Percentiles rank a stretch among this genome's conserved stretches.
phyloP scores from a whole-genome alignment of 2,888 invertebrate genomes.

The Eristalis tenax region DNA sequence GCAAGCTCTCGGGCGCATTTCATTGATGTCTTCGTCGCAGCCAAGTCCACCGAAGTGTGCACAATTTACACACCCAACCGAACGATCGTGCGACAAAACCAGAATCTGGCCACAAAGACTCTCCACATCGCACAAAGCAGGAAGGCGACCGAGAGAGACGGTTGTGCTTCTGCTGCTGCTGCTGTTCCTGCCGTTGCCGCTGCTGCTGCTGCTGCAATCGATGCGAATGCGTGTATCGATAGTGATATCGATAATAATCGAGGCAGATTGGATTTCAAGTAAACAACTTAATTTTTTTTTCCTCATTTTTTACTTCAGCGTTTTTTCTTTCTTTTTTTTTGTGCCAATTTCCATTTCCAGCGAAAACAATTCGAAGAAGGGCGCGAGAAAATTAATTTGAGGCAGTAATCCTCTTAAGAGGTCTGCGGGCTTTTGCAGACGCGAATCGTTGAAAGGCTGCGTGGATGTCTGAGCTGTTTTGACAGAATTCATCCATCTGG shows the following conservation, averaged over 20 bases:
- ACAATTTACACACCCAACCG: slow-evolving; percentile 69
- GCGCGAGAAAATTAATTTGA: slow-evolving; percentile 53
- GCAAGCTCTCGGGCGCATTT: slow-evolving; percentile 56
- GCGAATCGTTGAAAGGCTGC: background rate
- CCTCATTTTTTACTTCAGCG: background rate
- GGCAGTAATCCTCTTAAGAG: slow-evolving; percentile 61
- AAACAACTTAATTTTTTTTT: slow-evolving; percentile 61
- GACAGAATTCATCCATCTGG: slow-evolving; percentile 45
- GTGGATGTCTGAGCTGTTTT: slow-evolving; percentile 38
- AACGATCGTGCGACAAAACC: slow-evolving; percentile 70
- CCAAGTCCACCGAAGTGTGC: slow-evolving; percentile 63
- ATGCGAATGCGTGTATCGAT: slow-evolving; percentile 70
- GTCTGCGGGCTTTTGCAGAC: slow-evolving; percentile 29
- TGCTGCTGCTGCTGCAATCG: slow-evolving; percentile 55
- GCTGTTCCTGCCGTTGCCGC: background rate
- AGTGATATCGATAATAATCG: slow-evolving; percentile 72
- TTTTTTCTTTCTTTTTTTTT: background rate
- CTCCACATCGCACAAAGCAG: slow-evolving; percentile 38
- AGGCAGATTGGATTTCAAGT: slow-evolving; percentile 69
- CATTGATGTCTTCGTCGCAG: slow-evolving; percentile 69
- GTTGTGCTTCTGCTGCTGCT: slow-evolving; percentile 50
- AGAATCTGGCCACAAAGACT: slow-evolving; percentile 64
- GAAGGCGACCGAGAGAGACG: slow-evolving; percentile 46
- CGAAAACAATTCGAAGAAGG: slow-evolving; percentile 43
- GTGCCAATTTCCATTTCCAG: slow-evolving; percentile 18